Evolutionary conservation across 2,888 invertebrate genomes (phyloP).

Genomic region (Poecilobothrus nobilitatus): DNA sequence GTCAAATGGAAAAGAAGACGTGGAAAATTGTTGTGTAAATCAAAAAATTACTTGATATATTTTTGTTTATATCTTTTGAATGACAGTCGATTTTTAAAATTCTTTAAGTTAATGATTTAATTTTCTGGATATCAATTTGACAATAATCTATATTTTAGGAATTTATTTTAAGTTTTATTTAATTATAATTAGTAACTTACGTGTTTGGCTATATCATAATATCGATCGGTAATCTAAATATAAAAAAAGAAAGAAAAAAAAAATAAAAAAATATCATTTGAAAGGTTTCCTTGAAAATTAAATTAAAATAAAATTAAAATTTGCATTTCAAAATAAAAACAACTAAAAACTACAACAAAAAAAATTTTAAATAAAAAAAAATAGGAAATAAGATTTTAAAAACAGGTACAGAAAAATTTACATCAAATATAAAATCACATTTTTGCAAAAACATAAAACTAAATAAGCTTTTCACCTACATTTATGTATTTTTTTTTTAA

Average conservation of each 20-base stretch:
- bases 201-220: slow-evolving; percentile 10
- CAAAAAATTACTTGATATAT: too few species aligned
- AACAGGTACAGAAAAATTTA: neutral
- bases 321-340: neutral
- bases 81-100: too few species aligned
- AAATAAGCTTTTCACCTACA: neutral
- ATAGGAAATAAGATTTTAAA: neutral
- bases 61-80: too few species aligned
- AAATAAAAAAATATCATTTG: neutral
- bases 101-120: too few species aligned
- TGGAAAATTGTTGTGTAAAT: too few species aligned
- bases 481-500: neutral
- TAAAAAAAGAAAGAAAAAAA: neutral
- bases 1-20: too few species aligned
- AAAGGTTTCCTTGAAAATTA: neutral
- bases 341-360: neutral
- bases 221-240: slow-evolving; percentile 12
- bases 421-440: neutral
- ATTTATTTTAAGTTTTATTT: neutral
- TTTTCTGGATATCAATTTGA: too few species aligned
- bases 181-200: slow-evolving; percentile 1
- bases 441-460: neutral
- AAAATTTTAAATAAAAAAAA: neutral
- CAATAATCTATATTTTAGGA: too few species aligned
- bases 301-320: neutral